Base-by-base conservation (phyloP, 2,888 invertebrate species). In the Diabrotica balteata region DNA sequence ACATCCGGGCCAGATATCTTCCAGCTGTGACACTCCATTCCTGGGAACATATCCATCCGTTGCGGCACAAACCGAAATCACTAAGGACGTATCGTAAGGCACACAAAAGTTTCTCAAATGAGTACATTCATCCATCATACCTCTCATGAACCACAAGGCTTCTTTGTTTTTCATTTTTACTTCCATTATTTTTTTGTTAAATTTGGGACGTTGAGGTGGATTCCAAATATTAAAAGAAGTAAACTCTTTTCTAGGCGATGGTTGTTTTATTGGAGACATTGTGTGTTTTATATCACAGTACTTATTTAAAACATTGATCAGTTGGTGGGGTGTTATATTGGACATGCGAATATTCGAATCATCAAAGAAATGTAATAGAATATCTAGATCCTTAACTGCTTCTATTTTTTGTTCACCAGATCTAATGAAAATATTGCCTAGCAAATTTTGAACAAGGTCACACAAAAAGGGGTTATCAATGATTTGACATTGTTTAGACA, bases 71-170 rank as follows among this genome's bases (percentile, higher is more conserved):
- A 98, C 93, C 17, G 95, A 93, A 72, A 96, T 96, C 68, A 96
- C 93, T 60, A 98, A 86, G 8, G 92, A 91, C 0, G 97, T 94
- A 80, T 98, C 98, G 59, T 90, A 90, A 0, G 94, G 94, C n/a
- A 91, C 86, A 4, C 95, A 92, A 81, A 97, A 99, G 84, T 98
- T 97, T 73, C 91, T 94, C 52, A 99, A 86, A 85, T 98, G 97
- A 0, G 98, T 99, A 82, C 97, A 98, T 84, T 98, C 97, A 81
- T 99, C 98, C 98, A 99, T 98, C 75, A 98, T 91, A 0, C 97
- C 97, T 59, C 94, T 87, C 98, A 98, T 98, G 81, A 98, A 97
- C 85, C 94, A 93, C 63, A 95, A 77, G 0, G 95, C 93, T 83
- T 95, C 94, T 76, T 89, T 88, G n/a, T 72, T 73, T 73, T 91